phyloP scores from a whole-genome alignment of 1,140 invertebrate genomes.

The Bombus breviceps region DNA sequence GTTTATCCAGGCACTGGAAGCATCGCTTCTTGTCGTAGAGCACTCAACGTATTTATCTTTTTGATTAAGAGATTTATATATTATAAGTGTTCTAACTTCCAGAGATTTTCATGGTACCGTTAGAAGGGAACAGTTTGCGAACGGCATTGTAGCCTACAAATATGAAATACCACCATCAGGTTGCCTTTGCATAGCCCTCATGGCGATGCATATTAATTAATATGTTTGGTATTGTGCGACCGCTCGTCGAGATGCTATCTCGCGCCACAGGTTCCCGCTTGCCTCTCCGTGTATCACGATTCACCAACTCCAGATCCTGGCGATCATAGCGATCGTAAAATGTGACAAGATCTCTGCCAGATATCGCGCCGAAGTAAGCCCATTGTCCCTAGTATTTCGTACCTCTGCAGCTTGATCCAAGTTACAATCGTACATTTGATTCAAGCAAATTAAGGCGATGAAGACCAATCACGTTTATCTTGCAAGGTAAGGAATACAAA shows the following conservation, averaged over 20 bases:
- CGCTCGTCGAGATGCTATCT: constrained; percentile 67
- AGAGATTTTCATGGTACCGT: background rate
- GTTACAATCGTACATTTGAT: background rate
- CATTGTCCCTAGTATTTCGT: constrained; percentile 46
- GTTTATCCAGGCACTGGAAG: background rate
- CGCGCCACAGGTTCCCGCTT: constrained; percentile 52
- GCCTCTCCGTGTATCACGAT: constrained; percentile 56
- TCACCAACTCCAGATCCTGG: constrained; percentile 41
- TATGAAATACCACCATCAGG: constrained; percentile 13
- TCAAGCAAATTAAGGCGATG: background rate
- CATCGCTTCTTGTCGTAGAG: background rate
- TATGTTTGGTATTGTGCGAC: constrained; percentile 68
- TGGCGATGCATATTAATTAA: constrained; percentile 69
- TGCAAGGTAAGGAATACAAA: background rate
- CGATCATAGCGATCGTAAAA: constrained; percentile 53
- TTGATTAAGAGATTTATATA: background rate
- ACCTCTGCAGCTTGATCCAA: background rate
- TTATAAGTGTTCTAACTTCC: background rate
- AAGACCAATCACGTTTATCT: background rate
- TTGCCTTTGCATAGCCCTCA: constrained; percentile 5
- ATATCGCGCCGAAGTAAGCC: constrained; percentile 47
- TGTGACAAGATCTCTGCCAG: constrained; percentile 64
- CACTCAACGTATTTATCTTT: background rate
- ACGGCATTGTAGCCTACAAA: background rate
- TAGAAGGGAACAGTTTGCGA: background rate